A percentile compares a stretch with the other conserved stretches of the same genome.
Evolutionary conservation across 2,888 invertebrate genomes (phyloP).

Genomic region (Tubulanus polymorphus): DNA sequence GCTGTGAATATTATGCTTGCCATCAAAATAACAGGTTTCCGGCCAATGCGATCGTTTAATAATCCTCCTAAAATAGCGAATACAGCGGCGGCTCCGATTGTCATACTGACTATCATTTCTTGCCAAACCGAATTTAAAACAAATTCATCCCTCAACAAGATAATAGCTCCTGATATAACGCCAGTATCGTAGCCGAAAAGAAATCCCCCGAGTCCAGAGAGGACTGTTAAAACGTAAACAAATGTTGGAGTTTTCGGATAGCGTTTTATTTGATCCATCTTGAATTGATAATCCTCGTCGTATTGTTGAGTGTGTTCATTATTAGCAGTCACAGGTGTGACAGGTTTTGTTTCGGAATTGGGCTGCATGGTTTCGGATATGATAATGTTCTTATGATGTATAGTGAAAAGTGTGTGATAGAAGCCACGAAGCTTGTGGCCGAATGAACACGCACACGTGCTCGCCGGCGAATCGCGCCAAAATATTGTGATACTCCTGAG

Average conservation of each 20-base stretch:
- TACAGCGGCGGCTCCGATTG: slow-evolving; percentile 52
- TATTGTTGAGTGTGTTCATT: no score
- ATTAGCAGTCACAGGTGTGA: no score
- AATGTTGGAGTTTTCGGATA: neutral
- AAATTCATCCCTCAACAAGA: slow-evolving; percentile 51
- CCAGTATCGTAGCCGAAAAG: slow-evolving; percentile 60
- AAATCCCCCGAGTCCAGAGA: slow-evolving; percentile 56
- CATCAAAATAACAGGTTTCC: neutral
- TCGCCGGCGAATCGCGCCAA: no score
- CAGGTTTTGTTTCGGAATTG: no score
- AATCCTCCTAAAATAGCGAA: slow-evolving; percentile 29
- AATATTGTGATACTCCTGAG: no score
- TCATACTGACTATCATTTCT: slow-evolving; percentile 55
- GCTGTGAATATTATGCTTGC: slow-evolving; percentile 2
- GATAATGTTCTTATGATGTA: no score
- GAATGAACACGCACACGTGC: no score
- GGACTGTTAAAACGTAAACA: slow-evolving; percentile 48
- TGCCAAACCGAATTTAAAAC: slow-evolving; percentile 53
- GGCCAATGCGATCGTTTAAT: slow-evolving; percentile 4
- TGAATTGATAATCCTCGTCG: slow-evolving; percentile 2
- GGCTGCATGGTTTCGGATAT: no score
- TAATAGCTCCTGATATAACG: slow-evolving; percentile 57
- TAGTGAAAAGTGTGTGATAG: no score
- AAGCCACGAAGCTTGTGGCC: no score
- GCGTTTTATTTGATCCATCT: neutral